These are phyloP conservation scores for Drosophila virilis DNA, from an alignment of 1,140 invertebrate species.

Conservation along the genomic window DNA sequence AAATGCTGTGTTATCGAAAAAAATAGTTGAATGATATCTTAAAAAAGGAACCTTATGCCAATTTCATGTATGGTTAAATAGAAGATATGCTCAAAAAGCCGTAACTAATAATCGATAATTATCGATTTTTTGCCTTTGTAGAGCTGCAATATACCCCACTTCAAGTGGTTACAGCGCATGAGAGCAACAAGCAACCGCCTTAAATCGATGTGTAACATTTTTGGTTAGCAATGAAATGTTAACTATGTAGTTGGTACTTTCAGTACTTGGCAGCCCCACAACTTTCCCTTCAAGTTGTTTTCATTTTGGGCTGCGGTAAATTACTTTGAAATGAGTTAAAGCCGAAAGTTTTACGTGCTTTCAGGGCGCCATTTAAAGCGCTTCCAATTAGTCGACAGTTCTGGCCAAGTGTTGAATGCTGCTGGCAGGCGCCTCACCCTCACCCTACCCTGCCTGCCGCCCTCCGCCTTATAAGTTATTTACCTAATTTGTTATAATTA, in stretches of 20 bases:
- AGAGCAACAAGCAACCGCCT: slow-evolving; percentile 10
- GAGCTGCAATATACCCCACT: neutral
- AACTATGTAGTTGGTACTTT: slow-evolving; percentile 44
- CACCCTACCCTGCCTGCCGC: no score
- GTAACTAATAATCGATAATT: no score
- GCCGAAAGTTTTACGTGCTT: slow-evolving; percentile 53
- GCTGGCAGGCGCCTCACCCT: neutral
- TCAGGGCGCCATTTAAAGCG: slow-evolving; percentile 53
- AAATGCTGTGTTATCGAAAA: no score
- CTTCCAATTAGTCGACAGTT: slow-evolving; percentile 67
- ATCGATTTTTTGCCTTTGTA: no score
- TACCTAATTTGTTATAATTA: slow-evolving; percentile 78
- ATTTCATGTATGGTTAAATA: no score
- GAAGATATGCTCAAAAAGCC: no score
- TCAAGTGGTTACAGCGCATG: neutral
- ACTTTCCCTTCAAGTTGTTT: slow-evolving; percentile 1
- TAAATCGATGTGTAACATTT: slow-evolving; percentile 77
- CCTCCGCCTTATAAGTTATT: slow-evolving; percentile 46
- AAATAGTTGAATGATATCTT: no score
- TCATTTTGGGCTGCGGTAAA: slow-evolving; percentile 66
- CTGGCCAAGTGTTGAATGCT: slow-evolving; percentile 34
- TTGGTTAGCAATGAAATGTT: slow-evolving; percentile 79
- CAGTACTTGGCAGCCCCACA: no score
- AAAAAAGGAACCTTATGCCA: no score
- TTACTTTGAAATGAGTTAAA: slow-evolving; percentile 76